Conservation (phyloP, 2,888 invertebrate genomes). For the Lasioglossum malachurum region DNA sequence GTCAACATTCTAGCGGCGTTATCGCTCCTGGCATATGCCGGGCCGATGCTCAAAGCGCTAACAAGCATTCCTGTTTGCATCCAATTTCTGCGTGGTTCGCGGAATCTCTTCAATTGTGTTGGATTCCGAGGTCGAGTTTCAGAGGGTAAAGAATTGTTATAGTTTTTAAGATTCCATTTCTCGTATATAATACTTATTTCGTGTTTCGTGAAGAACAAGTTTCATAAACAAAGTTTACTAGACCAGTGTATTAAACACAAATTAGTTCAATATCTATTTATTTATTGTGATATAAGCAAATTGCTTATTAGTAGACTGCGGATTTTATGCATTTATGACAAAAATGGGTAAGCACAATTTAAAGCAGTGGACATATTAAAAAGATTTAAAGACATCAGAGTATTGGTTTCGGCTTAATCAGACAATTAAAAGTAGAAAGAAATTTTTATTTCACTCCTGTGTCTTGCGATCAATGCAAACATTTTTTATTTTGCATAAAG, state of each 20-base stretch:
- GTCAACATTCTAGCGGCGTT: slow-evolving; percentile 67
- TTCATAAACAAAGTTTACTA: not conserved
- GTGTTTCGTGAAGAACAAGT: not conserved
- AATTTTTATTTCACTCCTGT: no score
- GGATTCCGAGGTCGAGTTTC: slow-evolving; percentile 24
- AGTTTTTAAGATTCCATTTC: not conserved
- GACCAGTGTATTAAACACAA: not conserved
- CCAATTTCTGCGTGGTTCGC: slow-evolving; percentile 61
- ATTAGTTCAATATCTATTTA: not conserved
- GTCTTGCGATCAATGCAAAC: no score
- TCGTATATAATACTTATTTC: not conserved
- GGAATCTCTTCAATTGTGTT: slow-evolving; percentile 46
- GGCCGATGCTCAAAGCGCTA: slow-evolving; percentile 53
- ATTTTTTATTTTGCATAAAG: no score
- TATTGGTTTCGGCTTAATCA: no score
- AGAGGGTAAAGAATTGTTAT: not conserved
- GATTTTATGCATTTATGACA: no score
- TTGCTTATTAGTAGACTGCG: not conserved
- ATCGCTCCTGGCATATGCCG: slow-evolving; percentile 44
- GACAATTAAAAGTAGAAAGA: no score
- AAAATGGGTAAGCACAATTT: no score
- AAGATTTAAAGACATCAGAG: no score
- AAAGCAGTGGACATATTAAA: no score
- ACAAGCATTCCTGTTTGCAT: slow-evolving; percentile 71
- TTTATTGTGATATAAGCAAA: not conserved